Evolutionary conservation across 2,113 vertebrate genomes (phyloP).

Genomic region (Monarcha castaneiventris): DNA sequence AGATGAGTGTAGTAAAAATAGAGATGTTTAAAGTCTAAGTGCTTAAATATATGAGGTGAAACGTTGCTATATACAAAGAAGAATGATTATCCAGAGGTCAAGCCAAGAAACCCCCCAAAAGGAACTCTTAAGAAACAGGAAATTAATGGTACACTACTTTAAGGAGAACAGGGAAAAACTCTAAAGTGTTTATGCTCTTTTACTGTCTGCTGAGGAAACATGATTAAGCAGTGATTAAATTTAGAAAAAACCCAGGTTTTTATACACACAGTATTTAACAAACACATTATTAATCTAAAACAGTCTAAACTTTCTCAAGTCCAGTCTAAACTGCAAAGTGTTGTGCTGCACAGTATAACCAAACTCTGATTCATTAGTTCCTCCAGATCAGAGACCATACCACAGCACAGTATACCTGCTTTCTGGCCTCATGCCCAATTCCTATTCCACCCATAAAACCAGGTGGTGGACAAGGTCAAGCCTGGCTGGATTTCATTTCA

Average conservation of each 20-base stretch:
- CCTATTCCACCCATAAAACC: background rate
- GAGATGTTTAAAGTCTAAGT: background rate
- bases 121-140: background rate
- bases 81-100: background rate
- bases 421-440: background rate
- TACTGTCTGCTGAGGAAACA: background rate
- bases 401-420: background rate
- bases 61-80: background rate
- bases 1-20: background rate
- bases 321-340: background rate
- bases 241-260: background rate
- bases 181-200: background rate
- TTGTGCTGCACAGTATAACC: background rate
- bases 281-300: background rate
- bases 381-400: background rate
- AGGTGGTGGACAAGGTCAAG: background rate
- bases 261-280: background rate
- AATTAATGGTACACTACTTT: background rate
- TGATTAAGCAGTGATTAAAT: background rate
- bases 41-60: background rate
- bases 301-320: background rate
- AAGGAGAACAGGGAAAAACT: background rate
- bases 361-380: background rate
- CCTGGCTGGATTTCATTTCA: background rate
- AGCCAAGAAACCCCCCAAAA: background rate